phyloP scores from a whole-genome alignment of 1,140 invertebrate species.

The Ceratitis capitata region DNA sequence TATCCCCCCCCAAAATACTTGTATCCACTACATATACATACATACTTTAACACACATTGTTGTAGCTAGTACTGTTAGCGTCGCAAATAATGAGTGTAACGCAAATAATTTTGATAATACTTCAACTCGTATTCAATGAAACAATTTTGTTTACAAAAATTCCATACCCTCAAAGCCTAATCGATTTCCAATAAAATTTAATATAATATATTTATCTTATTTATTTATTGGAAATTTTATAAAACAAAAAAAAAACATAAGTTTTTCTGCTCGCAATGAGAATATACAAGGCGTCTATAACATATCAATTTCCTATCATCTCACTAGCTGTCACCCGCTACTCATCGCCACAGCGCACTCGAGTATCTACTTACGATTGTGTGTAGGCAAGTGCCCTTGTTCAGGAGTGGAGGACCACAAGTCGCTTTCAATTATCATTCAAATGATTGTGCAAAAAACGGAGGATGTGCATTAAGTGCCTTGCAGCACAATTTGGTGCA shows the following conservation, averaged over 20 bases:
- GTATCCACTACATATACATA: neutral
- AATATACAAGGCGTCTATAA: no score
- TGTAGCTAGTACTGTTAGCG: neutral
- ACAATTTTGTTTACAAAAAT: neutral
- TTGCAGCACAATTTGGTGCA: no score
- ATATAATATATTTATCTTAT: no score
- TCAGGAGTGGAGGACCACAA: neutral
- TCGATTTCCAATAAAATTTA: slow-evolving; percentile 10
- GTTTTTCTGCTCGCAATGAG: no score
- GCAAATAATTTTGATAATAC: slow-evolving; percentile 10
- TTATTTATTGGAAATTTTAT: neutral
- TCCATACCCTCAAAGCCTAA: neutral
- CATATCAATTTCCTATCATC: no score
- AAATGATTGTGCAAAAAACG: no score
- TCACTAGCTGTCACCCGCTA: neutral
- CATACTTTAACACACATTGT: neutral
- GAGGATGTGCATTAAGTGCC: no score
- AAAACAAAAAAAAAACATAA: neutral
- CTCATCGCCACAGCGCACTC: neutral
- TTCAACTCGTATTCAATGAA: neutral
- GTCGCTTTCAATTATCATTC: no score
- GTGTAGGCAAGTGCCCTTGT: neutral
- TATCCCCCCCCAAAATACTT: no score
- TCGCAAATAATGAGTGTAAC: neutral
- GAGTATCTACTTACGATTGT: neutral